A percentile compares a stretch with the other conserved stretches of the same genome.
These are phyloP conservation scores for Amphiprion clarkii DNA, from an alignment of 2,797 vertebrate species.

Conservation along the genomic window DNA sequence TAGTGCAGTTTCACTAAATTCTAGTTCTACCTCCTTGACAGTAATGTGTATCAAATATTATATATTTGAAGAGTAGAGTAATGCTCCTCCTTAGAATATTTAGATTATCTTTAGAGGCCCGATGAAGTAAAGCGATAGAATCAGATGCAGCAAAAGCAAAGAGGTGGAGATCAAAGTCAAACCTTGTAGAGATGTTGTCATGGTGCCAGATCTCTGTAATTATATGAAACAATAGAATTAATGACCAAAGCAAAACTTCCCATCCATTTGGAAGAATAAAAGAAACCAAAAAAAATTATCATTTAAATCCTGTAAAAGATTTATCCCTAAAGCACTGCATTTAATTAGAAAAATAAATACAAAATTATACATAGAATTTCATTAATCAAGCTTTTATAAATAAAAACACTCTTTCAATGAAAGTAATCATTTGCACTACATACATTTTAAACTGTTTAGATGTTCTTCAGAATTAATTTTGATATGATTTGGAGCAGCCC, in stretches of 20 bases:
- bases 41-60: too few relatives aligned
- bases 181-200: too few relatives aligned
- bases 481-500: conserved; percentile 9
- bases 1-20: too few relatives aligned
- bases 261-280: background rate
- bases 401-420: background rate
- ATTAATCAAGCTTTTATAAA: background rate
- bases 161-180: background rate
- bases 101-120: background rate
- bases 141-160: background rate
- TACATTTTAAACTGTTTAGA: background rate
- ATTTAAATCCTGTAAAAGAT: background rate
- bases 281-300: background rate
- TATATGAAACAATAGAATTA: background rate
- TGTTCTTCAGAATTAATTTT: background rate
- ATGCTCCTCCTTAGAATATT: background rate
- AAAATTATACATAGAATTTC: too few relatives aligned
- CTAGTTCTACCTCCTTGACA: too few relatives aligned
- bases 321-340: background rate
- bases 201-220: too few relatives aligned
- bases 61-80: background rate
- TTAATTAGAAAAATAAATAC: background rate
- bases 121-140: background rate
- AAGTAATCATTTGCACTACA: too few relatives aligned
- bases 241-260: too few relatives aligned